phyloP scores from a whole-genome alignment of 2,113 vertebrate species.

The Zingel zingel region DNA sequence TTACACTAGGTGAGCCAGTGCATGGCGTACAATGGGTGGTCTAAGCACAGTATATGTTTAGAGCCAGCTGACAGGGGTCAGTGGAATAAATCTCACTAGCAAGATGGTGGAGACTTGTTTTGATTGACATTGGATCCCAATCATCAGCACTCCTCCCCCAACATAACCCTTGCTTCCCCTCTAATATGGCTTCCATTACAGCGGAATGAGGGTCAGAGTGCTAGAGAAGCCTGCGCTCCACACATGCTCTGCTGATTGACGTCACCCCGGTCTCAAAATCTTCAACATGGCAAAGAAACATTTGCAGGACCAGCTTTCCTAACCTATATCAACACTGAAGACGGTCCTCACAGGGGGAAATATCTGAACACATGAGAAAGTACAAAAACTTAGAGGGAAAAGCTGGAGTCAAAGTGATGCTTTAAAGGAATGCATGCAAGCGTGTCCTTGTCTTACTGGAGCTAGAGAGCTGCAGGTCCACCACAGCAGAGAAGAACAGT shows the following conservation, averaged over 20 bases:
- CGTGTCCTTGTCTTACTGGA: conserved; percentile 51
- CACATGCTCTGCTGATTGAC: conserved; percentile 66
- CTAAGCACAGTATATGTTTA: conserved; percentile 48
- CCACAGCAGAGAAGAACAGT: conserved; percentile 35
- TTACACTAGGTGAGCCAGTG: conserved; percentile 49
- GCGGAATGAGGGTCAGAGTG: conserved; percentile 77
- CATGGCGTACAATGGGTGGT: conserved; percentile 53
- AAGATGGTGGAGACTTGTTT: conserved; percentile 23
- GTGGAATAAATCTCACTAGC: conserved; percentile 10
- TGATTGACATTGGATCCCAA: conserved; percentile 49
- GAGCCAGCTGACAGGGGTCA: conserved; percentile 12
- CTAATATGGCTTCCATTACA: conserved; percentile 85
- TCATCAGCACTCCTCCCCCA: conserved; percentile 39
- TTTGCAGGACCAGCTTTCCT: conserved; percentile 55
- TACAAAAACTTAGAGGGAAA: not conserved
- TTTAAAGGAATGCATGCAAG: conserved; percentile 51
- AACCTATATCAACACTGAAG: conserved; percentile 34
- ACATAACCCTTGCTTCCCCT: conserved; percentile 33
- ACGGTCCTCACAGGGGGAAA: not conserved
- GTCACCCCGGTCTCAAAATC: conserved; percentile 61
- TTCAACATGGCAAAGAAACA: conserved; percentile 61
- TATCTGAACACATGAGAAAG: not conserved
- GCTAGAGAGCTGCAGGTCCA: conserved; percentile 39
- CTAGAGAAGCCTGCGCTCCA: conserved; percentile 49
- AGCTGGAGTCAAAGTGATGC: conserved; percentile 25